Evolutionary conservation across 2,888 invertebrate species (phyloP).

Genomic region (Tetragonula carbonaria): DNA sequence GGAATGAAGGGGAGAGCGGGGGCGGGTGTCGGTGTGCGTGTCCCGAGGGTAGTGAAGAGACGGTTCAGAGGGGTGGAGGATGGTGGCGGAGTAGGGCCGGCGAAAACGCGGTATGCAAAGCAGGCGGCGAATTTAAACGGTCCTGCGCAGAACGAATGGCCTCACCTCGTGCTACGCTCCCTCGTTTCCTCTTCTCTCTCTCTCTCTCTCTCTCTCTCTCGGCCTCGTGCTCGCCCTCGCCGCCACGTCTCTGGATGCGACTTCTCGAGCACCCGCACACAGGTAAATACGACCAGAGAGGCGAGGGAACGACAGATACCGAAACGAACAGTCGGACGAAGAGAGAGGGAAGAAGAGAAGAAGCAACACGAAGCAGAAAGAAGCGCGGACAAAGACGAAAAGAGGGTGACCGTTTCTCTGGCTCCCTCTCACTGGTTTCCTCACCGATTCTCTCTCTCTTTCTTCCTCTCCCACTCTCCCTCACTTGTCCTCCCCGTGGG

Average conservation of each 20-base stretch:
- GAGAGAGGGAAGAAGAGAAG: conserved; percentile 20
- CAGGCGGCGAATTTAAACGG: conserved; percentile 82
- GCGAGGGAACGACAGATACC: conserved; percentile 21
- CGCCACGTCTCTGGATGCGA: conserved; percentile 44
- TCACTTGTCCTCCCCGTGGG: conserved; percentile 59
- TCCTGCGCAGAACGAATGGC: conserved; percentile 80
- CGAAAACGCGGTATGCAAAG: conserved; percentile 81
- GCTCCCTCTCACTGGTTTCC: conserved; percentile 53
- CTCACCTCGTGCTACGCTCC: conserved; percentile 78
- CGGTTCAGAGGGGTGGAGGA: conserved; percentile 44
- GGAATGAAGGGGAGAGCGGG: conserved; percentile 33
- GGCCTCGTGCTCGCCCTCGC: conserved; percentile 17
- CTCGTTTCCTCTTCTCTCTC: conserved; percentile 57
- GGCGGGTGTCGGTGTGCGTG: conserved; percentile 43
- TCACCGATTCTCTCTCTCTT: conserved; percentile 49
- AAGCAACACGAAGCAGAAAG: conserved; percentile 18
- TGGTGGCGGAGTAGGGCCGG: conserved; percentile 69
- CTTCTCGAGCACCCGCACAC: conserved; percentile 45
- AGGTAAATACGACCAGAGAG: conserved; percentile 55
- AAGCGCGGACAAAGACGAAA: conserved; percentile 37
- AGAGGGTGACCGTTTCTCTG: conserved; percentile 44
- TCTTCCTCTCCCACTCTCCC: conserved; percentile 54
- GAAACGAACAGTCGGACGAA: not conserved
- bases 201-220: conserved; percentile 18
- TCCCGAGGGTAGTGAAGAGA: conserved; percentile 8